Evolutionary conservation across 2,113 vertebrate genomes (phyloP).

Genomic region (Phalacrocorax pelagicus): DNA sequence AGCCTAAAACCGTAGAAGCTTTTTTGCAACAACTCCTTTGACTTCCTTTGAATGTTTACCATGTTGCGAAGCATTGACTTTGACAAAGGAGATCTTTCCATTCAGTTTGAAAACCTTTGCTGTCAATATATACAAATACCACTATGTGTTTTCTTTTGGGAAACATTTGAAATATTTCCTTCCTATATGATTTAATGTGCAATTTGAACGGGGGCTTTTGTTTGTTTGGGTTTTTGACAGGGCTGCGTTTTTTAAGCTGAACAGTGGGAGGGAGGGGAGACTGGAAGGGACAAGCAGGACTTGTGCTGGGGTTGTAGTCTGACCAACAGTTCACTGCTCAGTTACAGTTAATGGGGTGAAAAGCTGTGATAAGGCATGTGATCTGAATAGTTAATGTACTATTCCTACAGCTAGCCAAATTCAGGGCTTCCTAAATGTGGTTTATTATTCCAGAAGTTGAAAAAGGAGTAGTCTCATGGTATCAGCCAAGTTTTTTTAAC

Average conservation of each 20-base stretch:
- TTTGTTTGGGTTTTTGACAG: neutral
- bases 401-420: conserved; percentile 6
- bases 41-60: conserved; percentile 10
- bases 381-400: conserved; percentile 49
- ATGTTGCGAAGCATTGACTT: conserved; percentile 14
- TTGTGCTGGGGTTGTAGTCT: neutral
- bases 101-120: conserved; percentile 3
- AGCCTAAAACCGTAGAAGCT: conserved; percentile 19
- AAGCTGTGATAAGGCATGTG: conserved; percentile 28
- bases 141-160: conserved; percentile 30
- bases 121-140: conserved; percentile 40
- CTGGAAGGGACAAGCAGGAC: neutral
- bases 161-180: conserved; percentile 23
- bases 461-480: neutral
- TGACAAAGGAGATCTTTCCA: conserved; percentile 33
- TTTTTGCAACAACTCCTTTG: conserved; percentile 24
- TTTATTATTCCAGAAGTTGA: conserved; percentile 43
- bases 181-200: neutral
- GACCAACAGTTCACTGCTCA: conserved; percentile 1
- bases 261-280: neutral
- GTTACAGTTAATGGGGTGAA: conserved; percentile 67
- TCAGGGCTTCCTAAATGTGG: conserved; percentile 44
- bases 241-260: neutral
- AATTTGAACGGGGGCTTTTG: neutral
- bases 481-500: conserved; percentile 38